These are phyloP conservation scores for Trematocara marginatum DNA, from an alignment of 2,113 vertebrate genomes.

Conservation along the genomic window DNA sequence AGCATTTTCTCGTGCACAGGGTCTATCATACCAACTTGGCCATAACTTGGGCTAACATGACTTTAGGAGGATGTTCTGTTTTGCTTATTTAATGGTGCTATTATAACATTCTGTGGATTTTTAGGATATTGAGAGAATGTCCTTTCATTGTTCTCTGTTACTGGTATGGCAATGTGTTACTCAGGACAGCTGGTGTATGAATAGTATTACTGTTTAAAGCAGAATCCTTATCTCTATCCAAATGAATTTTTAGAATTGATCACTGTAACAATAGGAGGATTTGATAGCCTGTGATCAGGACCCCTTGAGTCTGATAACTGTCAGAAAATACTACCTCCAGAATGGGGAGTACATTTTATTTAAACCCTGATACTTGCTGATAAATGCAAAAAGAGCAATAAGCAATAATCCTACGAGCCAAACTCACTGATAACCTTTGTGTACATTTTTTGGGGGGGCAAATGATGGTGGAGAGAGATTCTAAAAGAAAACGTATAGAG, in stretches of 20 bases:
- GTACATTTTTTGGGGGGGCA: background rate
- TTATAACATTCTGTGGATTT: background rate
- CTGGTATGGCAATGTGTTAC: background rate
- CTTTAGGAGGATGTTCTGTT: background rate
- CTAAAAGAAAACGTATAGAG: fast-evolving
- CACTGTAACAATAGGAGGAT: background rate
- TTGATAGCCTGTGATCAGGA: background rate
- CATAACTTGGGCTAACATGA: fast-evolving
- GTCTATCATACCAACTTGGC: background rate
- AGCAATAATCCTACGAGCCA: background rate
- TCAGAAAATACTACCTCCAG: background rate
- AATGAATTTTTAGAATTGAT: background rate
- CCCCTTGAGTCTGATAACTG: fast-evolving
- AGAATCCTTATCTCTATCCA: background rate
- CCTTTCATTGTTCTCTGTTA: background rate
- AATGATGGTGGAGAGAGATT: background rate
- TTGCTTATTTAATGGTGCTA: background rate
- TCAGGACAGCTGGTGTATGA: background rate
- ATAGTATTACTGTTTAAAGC: background rate
- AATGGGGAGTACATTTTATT: background rate
- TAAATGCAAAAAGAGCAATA: background rate
- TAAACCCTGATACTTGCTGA: background rate
- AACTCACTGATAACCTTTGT: background rate
- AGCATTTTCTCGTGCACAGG: too few relatives aligned
- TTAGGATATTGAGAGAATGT: background rate